A percentile compares a stretch with the other conserved stretches of the same genome.
Evolutionary conservation across 2,888 invertebrate species (phyloP).

Genomic region (Flabesymbios commensalis): DNA sequence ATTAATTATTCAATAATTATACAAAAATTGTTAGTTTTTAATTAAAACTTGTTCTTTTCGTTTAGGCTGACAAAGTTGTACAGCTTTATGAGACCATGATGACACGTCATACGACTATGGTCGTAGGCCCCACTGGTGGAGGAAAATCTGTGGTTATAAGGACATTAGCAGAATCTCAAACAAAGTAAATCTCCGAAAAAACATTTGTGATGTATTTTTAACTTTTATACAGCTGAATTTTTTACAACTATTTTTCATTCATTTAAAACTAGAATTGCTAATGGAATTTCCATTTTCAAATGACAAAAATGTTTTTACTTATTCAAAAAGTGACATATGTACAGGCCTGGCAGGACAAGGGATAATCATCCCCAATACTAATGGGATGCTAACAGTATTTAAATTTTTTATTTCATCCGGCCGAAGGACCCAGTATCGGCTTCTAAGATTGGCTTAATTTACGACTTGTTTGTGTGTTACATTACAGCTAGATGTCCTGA

Average conservation of each 20-base stretch:
- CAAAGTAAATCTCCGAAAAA: constrained; percentile 49
- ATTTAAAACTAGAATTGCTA: too few species aligned
- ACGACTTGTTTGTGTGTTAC: too few species aligned
- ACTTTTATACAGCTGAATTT: too few species aligned
- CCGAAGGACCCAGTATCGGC: too few species aligned
- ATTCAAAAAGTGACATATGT: neutral
- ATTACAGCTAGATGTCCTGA: too few species aligned
- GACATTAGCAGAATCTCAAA: constrained; percentile 78
- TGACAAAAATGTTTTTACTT: neutral
- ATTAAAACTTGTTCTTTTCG: neutral
- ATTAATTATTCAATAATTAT: neutral
- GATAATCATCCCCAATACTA: neutral
- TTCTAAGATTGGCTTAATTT: too few species aligned
- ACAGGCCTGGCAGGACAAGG: too few species aligned
- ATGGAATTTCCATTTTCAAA: too few species aligned
- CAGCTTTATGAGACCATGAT: constrained; percentile 94
- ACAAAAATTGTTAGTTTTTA: neutral
- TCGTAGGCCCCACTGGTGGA: constrained; percentile 90
- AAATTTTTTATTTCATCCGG: too few species aligned
- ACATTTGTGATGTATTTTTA: neutral
- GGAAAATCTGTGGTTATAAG: constrained; percentile 87
- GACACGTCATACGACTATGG: constrained; percentile 89
- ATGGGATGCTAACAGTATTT: too few species aligned
- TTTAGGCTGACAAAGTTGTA: constrained; percentile 81
- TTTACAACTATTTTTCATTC: too few species aligned